Evolutionary conservation across 2,797 vertebrate species (phyloP), one percentile per base, ranked within the genome.

Genomic region (Gallirallus australis): DNA sequence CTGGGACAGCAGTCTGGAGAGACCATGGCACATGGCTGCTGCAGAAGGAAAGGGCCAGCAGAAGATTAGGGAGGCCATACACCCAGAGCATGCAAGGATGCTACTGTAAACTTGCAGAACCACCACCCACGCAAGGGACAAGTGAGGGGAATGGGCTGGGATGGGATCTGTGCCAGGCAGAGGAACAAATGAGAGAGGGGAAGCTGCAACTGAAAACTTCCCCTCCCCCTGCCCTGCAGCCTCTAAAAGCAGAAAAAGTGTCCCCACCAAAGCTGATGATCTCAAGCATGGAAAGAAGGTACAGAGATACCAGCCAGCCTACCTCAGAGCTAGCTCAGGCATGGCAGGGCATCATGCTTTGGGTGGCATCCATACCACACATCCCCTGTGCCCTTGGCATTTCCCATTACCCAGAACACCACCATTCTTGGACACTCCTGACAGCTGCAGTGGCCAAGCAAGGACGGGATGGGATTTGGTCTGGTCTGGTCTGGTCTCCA

Each of bases 331-430:
- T 37, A 65, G 53, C 4, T 60, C 21, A 45, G 39, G 9, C 37
- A 31, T 31, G 31, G 27, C 73, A 75, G 33, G 8, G 47, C 16
- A 40, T 2, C 0, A 3, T 31, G 53, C 59, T 39, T 52, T 42
- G 8, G 39, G 45, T 90, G 27, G 37, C 45, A 77, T 8, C 72
- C 42, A 48, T 11, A 54, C 3, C 2, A 7, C 0, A 0, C 40
- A 70, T 33, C 56, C 50, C 50, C 15, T 40, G 63, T 6, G 57
- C 3, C 12, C 15, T 8, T n/a, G 40, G 47, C 28, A 31, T 45
- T 57, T 45, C 56, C 64, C 50, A 23, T 4, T 8, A n/a, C 8
- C 35, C 47, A 47, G 27, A 25, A 47, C 25, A 81, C 7, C 11
- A 18, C 31, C 4, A 0, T 17, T 11, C 70, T 27, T 57, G 64